These are phyloP conservation scores for Gymnosoma rotundatum DNA, from an alignment of 2,888 invertebrate species.

Conservation along the genomic window DNA sequence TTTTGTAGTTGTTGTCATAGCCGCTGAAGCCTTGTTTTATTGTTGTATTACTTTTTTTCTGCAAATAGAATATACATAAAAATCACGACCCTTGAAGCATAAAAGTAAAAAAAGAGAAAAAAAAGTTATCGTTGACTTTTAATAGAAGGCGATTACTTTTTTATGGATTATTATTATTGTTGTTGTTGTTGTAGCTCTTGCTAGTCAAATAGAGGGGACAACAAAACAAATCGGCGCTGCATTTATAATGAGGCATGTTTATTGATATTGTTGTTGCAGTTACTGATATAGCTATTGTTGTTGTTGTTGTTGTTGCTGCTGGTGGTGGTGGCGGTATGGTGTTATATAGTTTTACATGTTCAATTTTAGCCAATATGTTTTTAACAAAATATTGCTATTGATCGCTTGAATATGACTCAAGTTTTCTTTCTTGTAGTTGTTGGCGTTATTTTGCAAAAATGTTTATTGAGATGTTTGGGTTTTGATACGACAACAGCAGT, in stretches of 20 bases:
- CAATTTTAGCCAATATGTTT: slow-evolving; percentile 52
- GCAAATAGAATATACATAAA: slow-evolving; percentile 55
- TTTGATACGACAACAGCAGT: slow-evolving; percentile 58
- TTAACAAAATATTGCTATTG: slow-evolving; percentile 36
- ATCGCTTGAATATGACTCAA: slow-evolving; percentile 36
- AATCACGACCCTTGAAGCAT: slow-evolving; percentile 70
- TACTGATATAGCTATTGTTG: slow-evolving; percentile 29
- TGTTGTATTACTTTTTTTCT: slow-evolving; percentile 27
- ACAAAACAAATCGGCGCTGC: slow-evolving; percentile 73
- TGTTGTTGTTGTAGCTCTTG: slow-evolving; percentile 26
- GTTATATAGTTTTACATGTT: slow-evolving; percentile 34
- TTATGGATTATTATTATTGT: slow-evolving; percentile 31
- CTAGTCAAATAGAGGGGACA: slow-evolving; percentile 67
- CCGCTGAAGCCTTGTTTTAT: slow-evolving; percentile 55
- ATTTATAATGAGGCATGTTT: slow-evolving; percentile 74
- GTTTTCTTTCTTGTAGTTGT: not conserved
- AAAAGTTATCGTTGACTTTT: slow-evolving; percentile 56
- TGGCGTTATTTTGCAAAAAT: slow-evolving; percentile 4
- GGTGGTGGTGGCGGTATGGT: slow-evolving; percentile 26
- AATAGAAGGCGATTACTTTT: slow-evolving; percentile 66
- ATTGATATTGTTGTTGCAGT: slow-evolving; percentile 74
- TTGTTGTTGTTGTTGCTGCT: slow-evolving; percentile 41
- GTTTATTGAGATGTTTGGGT: slow-evolving; percentile 62
- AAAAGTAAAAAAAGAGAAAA: slow-evolving; percentile 29
- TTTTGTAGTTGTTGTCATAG: slow-evolving; percentile 38